Percentiles rank a stretch among this genome's conserved stretches.
These are phyloP conservation scores for Eledona agricola DNA, from an alignment of 2,888 invertebrate genomes.

Conservation along the genomic window DNA sequence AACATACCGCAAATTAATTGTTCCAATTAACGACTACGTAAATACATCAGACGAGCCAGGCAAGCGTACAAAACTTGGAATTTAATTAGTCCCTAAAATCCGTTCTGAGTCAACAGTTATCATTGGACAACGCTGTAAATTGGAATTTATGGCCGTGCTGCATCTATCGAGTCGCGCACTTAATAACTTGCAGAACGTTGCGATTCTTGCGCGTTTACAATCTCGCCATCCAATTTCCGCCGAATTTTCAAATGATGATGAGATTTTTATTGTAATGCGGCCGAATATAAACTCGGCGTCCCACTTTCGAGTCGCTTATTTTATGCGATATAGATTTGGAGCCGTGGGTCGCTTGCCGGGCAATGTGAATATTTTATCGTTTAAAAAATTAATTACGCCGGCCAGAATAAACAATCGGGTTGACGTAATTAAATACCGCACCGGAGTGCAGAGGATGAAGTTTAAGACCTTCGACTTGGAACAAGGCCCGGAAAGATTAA, in stretches of 20 bases:
- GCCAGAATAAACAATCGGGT: constrained; percentile 27
- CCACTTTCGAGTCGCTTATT: constrained; percentile 26
- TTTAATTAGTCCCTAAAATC: constrained; percentile 26
- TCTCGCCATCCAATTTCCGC: constrained; percentile 15
- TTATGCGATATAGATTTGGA: constrained; percentile 19
- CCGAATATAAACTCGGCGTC: constrained; percentile 15
- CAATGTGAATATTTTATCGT: constrained; percentile 16
- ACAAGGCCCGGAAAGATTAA: constrained; percentile 48
- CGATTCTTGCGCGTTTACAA: not conserved
- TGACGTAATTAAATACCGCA: constrained; percentile 49
- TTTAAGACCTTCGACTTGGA: constrained; percentile 46
- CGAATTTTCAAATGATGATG: constrained; percentile 13
- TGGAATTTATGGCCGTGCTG: constrained; percentile 24
- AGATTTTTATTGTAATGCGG: constrained; percentile 20
- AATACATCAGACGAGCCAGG: constrained; percentile 18
- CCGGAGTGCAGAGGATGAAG: constrained; percentile 42
- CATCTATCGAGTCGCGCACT: constrained; percentile 1
- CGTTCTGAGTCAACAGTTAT: constrained; percentile 24
- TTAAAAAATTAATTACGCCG: constrained; percentile 12
- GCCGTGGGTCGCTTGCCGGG: constrained; percentile 2
- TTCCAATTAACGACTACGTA: constrained; percentile 10
- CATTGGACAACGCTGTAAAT: constrained; percentile 18
- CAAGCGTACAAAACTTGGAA: constrained; percentile 22
- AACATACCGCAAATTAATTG: constrained; percentile 11
- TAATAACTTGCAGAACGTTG: constrained; percentile 3